Base-by-base conservation (phyloP, 2,888 invertebrate species). In the Plagiodera versicolora region DNA sequence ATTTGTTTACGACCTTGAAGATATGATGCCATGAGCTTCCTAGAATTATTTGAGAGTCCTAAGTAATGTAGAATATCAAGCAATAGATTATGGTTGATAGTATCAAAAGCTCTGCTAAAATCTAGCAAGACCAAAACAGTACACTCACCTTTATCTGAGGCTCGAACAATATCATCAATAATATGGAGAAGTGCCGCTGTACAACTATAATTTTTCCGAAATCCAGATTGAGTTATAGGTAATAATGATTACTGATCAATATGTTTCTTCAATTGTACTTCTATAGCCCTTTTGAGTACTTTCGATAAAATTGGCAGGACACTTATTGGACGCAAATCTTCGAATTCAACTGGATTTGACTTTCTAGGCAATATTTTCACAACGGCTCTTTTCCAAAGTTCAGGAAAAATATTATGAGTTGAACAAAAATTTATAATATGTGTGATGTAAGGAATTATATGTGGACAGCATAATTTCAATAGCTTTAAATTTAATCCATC, bases 321-420 rank as follows among this genome's bases (percentile, higher is more conserved):
- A 53, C 39, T 53, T 18, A 56, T 56, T 20, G 53, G 44, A 44
- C 49, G 49, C 19, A 14, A 18, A 18, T 47, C 47, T 47, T 47
- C 6, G 14, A 46, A 46, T 46, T 46, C 16, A 1, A 46, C 16
- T 47, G 53, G 53, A 24, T 53, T 53, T 53, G 53, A 24, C 44
- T 44, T 53, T 53, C 19, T 44, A 14, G 45, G 53, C 44, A 39
- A 53, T 14, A 44, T 11, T 44, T 53, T 53, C 10, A 35, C 17
- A 53, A 53, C 44, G 18, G 54, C 54, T 54, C 44, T 44, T 44
- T 54, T 54, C 54, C 44, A 54, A 20, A 45, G 30, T 45, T 39
- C 24, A 24, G 46, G 45, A 45, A 19, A 45, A 48, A 48, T 48
- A 48, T 48, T 20, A 45, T 45, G 24, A 10, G 11, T 54, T n/a